phyloP scores from a whole-genome alignment of 2,888 invertebrate genomes.

The Conops quadrifasciatus region DNA sequence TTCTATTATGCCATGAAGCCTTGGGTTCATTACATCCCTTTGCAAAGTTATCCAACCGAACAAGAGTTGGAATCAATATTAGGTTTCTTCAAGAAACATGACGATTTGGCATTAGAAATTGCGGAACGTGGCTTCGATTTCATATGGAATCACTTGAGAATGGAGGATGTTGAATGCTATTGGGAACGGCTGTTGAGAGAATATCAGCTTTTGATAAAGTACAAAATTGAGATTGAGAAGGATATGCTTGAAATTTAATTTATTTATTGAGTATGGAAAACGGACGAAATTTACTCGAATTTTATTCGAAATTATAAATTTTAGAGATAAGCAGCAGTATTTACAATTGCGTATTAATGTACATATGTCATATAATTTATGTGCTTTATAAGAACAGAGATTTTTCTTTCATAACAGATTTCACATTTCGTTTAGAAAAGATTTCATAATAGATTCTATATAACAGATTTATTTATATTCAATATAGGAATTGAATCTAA shows the following conservation, averaged over 20 bases:
- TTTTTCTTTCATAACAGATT: no score
- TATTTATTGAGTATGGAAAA: no score
- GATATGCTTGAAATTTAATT: slow-evolving; percentile 68
- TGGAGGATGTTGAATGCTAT: slow-evolving; percentile 85
- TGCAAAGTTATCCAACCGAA: slow-evolving; percentile 74
- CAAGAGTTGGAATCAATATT: slow-evolving; percentile 77
- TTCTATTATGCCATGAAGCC: slow-evolving; percentile 90
- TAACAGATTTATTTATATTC: no score
- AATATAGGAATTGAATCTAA: no score
- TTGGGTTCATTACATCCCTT: slow-evolving; percentile 95
- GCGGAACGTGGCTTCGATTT: slow-evolving; percentile 84
- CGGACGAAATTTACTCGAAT: not conserved
- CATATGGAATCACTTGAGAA: slow-evolving; percentile 82
- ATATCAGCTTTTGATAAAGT: slow-evolving; percentile 79
- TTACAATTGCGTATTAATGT: no score
- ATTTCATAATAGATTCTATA: no score
- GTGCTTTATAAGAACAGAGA: no score
- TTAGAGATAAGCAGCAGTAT: no score
- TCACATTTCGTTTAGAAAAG: no score
- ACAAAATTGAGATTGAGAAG: slow-evolving; percentile 70
- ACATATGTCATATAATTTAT: no score
- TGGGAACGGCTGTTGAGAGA: slow-evolving; percentile 81
- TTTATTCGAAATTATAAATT: not conserved
- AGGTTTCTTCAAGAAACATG: slow-evolving; percentile 79
- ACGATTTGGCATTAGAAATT: slow-evolving; percentile 78